phyloP scores from a whole-genome alignment of 2,797 vertebrate species.

The Chelonia mydas region DNA sequence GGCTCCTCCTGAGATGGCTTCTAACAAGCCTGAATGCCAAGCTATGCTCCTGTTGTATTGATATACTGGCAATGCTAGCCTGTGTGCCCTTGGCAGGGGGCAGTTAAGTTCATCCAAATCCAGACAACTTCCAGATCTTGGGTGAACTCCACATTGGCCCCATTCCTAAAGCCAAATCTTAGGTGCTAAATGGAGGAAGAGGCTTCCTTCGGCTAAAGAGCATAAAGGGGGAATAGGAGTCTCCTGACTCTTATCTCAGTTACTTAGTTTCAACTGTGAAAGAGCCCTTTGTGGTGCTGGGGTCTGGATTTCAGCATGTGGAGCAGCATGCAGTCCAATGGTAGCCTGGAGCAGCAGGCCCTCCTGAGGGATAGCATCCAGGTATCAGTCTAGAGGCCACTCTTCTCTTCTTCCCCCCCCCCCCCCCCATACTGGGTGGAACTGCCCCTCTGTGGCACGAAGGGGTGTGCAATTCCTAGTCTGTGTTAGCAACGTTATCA shows the following conservation, averaged over 20 bases:
- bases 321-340: neutral
- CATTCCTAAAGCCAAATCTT: neutral
- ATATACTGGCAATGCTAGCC: neutral
- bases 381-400: neutral
- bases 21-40: neutral
- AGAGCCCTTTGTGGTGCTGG: neutral
- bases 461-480: neutral
- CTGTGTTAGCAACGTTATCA: neutral
- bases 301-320: neutral
- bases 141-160: neutral
- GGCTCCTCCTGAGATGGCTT: no score
- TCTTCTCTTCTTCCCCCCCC: no score
- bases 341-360: neutral
- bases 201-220: neutral
- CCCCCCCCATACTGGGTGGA: fast-evolving
- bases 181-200: neutral
- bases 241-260: neutral
- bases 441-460: neutral
- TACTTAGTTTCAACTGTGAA: slow-evolving; percentile 22
- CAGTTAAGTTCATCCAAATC: neutral
- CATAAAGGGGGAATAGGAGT: neutral
- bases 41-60: neutral
- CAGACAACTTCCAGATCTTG: neutral
- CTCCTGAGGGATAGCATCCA: neutral
- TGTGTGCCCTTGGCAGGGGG: neutral